phyloP scores from a whole-genome alignment of 2,888 invertebrate species.

The Drosophila greeni region DNA sequence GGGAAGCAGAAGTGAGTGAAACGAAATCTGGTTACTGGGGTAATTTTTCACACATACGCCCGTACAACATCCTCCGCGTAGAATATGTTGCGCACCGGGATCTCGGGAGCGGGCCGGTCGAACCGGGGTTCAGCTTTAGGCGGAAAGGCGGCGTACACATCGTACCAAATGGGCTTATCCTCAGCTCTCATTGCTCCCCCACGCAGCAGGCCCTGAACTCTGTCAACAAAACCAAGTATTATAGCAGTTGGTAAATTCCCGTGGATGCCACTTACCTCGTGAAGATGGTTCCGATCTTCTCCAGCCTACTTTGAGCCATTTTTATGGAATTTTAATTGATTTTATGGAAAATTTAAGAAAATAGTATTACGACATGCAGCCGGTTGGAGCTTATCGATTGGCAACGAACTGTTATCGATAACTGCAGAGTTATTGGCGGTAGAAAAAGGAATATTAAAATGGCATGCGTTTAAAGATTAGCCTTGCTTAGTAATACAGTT shows the following conservation, averaged over 20 bases:
- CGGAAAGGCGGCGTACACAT: conserved; percentile 93
- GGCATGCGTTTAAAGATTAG: not conserved
- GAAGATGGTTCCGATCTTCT: conserved; percentile 87
- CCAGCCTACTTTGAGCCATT: conserved; percentile 85
- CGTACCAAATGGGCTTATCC: conserved; percentile 95
- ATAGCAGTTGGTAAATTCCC: accelerated
- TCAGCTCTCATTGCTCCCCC: conserved; percentile 88
- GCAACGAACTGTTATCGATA: not conserved
- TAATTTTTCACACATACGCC: conserved; percentile 82
- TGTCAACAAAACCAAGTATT: conserved; percentile 16
- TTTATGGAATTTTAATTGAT: conserved; percentile 36
- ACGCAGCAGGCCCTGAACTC: conserved; percentile 87
- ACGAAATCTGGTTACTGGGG: not conserved
- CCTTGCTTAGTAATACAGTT: too few species aligned
- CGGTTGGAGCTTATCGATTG: conserved; percentile 1
- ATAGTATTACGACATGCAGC: conserved; percentile 64
- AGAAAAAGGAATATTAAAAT: not conserved
- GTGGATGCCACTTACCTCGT: conserved; percentile 80
- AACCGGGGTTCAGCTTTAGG: conserved; percentile 90
- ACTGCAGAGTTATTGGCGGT: not conserved
- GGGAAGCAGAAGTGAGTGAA: not conserved
- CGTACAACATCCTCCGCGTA: conserved; percentile 90
- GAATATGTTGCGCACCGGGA: conserved; percentile 85
- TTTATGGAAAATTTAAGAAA: conserved; percentile 14
- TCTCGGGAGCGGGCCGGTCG: conserved; percentile 83